phyloP scores from a whole-genome alignment of 35 echinoderm and acorn worm species.

The Diadema setosum region DNA sequence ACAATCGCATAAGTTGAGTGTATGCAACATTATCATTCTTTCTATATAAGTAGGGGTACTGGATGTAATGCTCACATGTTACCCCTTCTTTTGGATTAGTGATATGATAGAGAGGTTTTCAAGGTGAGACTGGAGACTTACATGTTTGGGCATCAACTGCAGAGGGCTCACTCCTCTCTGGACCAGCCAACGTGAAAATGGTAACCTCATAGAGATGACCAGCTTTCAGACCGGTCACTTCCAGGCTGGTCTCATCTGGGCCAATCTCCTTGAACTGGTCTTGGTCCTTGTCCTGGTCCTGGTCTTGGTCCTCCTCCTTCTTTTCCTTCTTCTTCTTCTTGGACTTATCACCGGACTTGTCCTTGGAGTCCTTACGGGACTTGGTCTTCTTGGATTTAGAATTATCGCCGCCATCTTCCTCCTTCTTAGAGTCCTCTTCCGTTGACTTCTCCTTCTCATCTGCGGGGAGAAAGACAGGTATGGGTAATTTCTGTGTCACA shows the following conservation, averaged over 20 bases:
- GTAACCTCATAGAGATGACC: constrained; percentile 31
- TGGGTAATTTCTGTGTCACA: too few species aligned
- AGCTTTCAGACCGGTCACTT: constrained; percentile 28
- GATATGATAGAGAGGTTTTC: not conserved
- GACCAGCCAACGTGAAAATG: constrained; percentile 37
- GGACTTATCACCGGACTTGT: not conserved
- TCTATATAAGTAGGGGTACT: too few species aligned
- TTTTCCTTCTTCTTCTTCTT: not conserved
- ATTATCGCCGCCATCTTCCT: too few species aligned
- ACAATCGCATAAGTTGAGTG: too few species aligned
- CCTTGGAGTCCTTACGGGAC: not conserved
- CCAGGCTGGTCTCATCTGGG: constrained; percentile 25
- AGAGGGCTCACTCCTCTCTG: constrained; percentile 37
- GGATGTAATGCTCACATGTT: too few species aligned
- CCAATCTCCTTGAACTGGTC: constrained; percentile 8
- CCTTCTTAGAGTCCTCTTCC: too few species aligned
- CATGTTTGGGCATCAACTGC: constrained; percentile 35
- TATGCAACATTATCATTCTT: too few species aligned
- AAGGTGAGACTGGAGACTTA: not conserved
- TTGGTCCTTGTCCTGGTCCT: not conserved
- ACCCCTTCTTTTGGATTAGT: not conserved
- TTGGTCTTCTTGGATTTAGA: too few species aligned
- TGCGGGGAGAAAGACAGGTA: too few species aligned
- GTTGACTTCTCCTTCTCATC: too few species aligned
- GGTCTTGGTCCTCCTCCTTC: not conserved